Evolutionary conservation across 2,888 invertebrate species (phyloP), one percentile per base, ranked within the genome.

Genomic region (Erebia palarica): DNA sequence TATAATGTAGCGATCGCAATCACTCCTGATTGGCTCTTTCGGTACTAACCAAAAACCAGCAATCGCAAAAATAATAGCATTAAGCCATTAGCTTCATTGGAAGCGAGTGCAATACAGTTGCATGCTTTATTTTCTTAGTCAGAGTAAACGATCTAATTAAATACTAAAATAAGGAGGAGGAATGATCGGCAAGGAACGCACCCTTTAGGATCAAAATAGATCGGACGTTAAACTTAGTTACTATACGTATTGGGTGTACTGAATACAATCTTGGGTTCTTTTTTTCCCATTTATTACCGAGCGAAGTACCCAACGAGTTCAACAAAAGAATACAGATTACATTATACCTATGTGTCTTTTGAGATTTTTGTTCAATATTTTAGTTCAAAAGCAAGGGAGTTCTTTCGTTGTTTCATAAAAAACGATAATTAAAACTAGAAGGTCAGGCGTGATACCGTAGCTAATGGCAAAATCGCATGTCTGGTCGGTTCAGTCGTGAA

Each of bases 121-220:
- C 13, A 2, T 49, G 18, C 14, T 14, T 51, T 21, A 18, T 47
- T 14, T 36, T 59, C 55, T 61, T 14, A 49, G 16, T 59, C 61
- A 59, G 49, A 14, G 18, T 57, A 47, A 63, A 44, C 63, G 57
- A 65, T 59, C 72, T 69, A 72, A 66, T 67, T 69, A 64, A 69
- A 72, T 57, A 57, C 57, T 53, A 55, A 68, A 72, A 61, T 57
- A 64, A 68, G 58, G 55, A 49, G 57, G 72, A 69, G 72, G 68
- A 72, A 72, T 55, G 72, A 72, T 65, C 72, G 60, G 61, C 65
- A 49, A 72, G 65, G 72, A 70, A 70, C 69, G 65, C 57, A 72
- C 65, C 67, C 68, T 69, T 72, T 69, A 66, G 53, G 70, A 70
- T 70, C 61, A 69, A 72, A 72, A 72, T 72, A 72, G 72, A 72